These are phyloP conservation scores for Eristalis intricaria DNA, from an alignment of 2,888 invertebrate genomes.

Conservation along the genomic window DNA sequence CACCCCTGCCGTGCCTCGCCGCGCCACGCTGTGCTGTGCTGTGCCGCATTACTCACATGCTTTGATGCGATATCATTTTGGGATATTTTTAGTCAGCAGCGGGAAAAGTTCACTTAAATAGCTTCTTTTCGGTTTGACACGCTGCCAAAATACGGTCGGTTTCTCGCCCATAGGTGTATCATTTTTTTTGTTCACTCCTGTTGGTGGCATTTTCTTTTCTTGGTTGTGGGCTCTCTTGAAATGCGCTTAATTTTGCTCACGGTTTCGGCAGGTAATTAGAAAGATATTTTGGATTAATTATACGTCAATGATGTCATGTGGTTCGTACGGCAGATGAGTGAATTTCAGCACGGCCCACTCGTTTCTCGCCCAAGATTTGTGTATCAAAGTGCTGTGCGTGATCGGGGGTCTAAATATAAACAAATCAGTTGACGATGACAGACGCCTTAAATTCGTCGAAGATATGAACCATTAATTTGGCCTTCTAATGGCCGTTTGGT, in stretches of 20 bases:
- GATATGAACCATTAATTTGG: neutral
- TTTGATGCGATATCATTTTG: constrained; percentile 58
- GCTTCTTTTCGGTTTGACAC: constrained; percentile 50
- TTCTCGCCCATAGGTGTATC: constrained; percentile 32
- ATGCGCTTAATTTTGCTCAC: constrained; percentile 1
- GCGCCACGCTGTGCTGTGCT: neutral
- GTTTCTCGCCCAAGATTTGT: neutral
- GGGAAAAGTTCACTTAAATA: constrained; percentile 66
- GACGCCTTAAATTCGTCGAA: constrained; percentile 4
- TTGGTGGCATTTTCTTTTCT: neutral
- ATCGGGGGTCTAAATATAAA: constrained; percentile 14
- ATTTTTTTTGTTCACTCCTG: neutral
- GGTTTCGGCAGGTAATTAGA: constrained; percentile 6
- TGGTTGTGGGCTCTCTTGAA: neutral
- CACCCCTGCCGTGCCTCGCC: neutral
- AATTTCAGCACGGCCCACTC: neutral
- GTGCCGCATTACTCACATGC: constrained; percentile 64
- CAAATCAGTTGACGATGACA: constrained; percentile 9
- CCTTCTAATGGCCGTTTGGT: neutral
- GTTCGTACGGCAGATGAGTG: neutral
- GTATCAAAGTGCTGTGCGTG: constrained; percentile 15
- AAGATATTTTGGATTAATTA: constrained; percentile 46
- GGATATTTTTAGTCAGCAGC: constrained; percentile 61
- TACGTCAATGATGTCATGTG: constrained; percentile 57
- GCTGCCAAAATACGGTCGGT: constrained; percentile 48